These are phyloP conservation scores for Benitochromis conjunctus DNA, from an alignment of 2,113 vertebrate genomes.

Conservation along the genomic window DNA sequence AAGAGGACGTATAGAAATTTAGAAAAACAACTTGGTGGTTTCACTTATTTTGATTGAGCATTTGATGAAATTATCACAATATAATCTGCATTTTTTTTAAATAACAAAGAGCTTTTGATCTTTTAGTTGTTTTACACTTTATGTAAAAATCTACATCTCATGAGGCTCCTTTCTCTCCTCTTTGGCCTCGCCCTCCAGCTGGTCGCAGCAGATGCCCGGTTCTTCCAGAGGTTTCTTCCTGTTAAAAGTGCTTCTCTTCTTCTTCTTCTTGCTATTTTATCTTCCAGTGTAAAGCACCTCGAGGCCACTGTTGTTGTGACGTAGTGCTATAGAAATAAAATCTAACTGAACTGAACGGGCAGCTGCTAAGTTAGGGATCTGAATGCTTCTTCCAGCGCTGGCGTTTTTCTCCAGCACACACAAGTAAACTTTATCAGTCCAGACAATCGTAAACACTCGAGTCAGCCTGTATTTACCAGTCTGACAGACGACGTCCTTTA, in stretches of 20 bases:
- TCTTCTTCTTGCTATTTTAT: neutral
- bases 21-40: neutral
- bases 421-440: neutral
- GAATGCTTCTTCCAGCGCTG: neutral
- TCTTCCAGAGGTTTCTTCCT: neutral
- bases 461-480: neutral
- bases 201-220: neutral
- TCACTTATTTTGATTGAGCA: neutral
- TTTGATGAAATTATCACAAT: neutral
- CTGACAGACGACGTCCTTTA: neutral
- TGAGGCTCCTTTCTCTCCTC: neutral
- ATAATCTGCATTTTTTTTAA: neutral
- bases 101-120: neutral
- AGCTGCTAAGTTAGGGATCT: too few species aligned
- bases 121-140: neutral
- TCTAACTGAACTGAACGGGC: rapidly evolving
- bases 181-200: neutral
- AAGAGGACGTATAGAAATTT: neutral
- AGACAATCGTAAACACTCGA: neutral
- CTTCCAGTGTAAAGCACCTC: neutral
- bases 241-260: too few species aligned
- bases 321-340: neutral
- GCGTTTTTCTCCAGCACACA: neutral
- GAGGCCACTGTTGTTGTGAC: rapidly evolving
- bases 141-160: rapidly evolving